Base-by-base conservation (phyloP, 1,140 invertebrate genomes). In the Drosophila grimshawi region DNA sequence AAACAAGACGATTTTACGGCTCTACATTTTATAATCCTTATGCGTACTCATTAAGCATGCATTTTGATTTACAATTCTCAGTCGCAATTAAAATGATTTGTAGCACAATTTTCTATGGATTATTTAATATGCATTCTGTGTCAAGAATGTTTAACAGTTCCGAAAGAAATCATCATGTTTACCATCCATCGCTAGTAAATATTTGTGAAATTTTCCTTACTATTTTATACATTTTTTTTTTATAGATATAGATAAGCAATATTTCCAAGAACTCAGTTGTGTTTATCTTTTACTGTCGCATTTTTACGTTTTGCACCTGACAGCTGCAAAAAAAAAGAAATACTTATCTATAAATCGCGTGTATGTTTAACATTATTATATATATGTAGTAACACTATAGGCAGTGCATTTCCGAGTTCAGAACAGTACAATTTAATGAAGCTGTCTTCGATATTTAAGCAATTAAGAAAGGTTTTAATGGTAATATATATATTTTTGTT, bases 271-370 rank as follows among this genome's bases (percentile, higher is more conserved):
- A 61, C 10, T 49, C 3, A 10, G 43, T 65, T 56, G 11, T 35
- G 3, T 45, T 55, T 70, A 61, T 68, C 57, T 49, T 29, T 61
- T n/a, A n/a, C n/a, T 5, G 5, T 46, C 8, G 27, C n/a, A 39
- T 33, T 51, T 33, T 19, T 56, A 57, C 32, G 46, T 53, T 46
- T 56, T 27, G 46, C 59, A 70, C 49, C 41, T 63, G 59, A 41
- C 41, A 70, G 41, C 32, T 63, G 59, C n/a, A 37, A 37, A 63
- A 62, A 55, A 61, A 33, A 41, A 48, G 48, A 37, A 37, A 41
- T 8, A 29, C 33, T 63, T 55, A 55, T 63, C 67, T 48, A 35
- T 60, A 46, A 59, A 33, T 32, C 29, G 46, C 41, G n/a, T 46
- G 7, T 41, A 52, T 48, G 10, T 8, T 3, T 30, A 43, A 37